Evolutionary conservation across 2,797 vertebrate genomes (phyloP).

Genomic region (Chelmon rostratus): DNA sequence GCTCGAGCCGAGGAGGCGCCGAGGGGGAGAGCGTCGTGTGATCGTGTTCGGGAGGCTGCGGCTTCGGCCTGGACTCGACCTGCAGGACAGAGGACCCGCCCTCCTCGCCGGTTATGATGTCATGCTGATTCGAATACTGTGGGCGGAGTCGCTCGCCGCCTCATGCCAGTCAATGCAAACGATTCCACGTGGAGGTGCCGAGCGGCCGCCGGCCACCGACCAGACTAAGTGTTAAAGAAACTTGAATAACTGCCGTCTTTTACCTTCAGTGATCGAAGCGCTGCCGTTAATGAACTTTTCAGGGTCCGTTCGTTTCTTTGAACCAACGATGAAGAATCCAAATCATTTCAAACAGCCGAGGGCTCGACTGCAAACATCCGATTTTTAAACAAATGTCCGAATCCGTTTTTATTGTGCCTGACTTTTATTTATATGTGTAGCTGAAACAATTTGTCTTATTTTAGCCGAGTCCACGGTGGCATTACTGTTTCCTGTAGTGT

Average conservation of each 20-base stretch:
- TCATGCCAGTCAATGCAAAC: slow-evolving; percentile 97
- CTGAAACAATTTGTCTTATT: slow-evolving; percentile 59
- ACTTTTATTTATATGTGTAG: slow-evolving; percentile 78
- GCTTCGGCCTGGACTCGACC: slow-evolving; percentile 19
- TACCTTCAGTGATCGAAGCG: slow-evolving; percentile 59
- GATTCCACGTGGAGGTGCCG: slow-evolving; percentile 63
- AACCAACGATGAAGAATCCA: slow-evolving; percentile 79
- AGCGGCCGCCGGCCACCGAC: background rate
- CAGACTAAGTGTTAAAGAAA: slow-evolving; percentile 39
- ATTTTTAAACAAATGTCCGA: slow-evolving; percentile 64
- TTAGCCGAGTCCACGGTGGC: slow-evolving; percentile 48
- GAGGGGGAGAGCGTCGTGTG: slow-evolving; percentile 42
- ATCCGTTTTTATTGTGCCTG: slow-evolving; percentile 69
- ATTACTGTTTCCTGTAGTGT: slow-evolving; percentile 62
- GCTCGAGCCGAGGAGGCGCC: slow-evolving; percentile 62
- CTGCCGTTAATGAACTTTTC: slow-evolving; percentile 57
- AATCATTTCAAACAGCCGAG: slow-evolving; percentile 76
- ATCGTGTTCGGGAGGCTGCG: slow-evolving; percentile 2
- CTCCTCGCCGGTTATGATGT: slow-evolving; percentile 26
- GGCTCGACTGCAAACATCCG: slow-evolving; percentile 65
- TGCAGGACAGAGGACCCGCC: background rate
- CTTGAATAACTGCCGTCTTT: slow-evolving; percentile 76
- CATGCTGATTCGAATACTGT: slow-evolving; percentile 23
- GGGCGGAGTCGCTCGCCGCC: slow-evolving; percentile 44
- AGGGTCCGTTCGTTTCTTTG: slow-evolving; percentile 51